Evolutionary conservation across 2,888 invertebrate species (phyloP), one percentile per base, ranked within the genome.

Genomic region (Ophion obscuratus): DNA sequence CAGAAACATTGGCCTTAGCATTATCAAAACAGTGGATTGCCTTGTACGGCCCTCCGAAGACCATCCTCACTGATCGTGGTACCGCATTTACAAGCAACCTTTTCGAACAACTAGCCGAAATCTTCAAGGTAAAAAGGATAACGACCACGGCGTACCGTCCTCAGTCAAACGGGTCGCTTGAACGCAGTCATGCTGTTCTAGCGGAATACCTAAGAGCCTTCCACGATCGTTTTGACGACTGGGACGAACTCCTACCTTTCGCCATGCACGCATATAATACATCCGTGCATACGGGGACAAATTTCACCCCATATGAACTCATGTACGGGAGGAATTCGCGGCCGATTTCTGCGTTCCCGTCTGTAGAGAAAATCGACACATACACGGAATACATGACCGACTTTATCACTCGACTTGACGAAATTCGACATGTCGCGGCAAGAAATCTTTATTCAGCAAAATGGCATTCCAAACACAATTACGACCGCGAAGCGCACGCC

Each of bases 261-360:
- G 81, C 74, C 0, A 81, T 74, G 81, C 20, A 66, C 1, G 66
- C 74, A 0, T 74, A 81, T 44, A 74, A 81, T 36, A 81, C 81
- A 0, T 59, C 67, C 0, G 20, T 81, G 4, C 74, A 74, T 27
- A 1, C 57, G 14, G 64, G 67, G 57, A 81, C 81, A 6, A 73
- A 67, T 14, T 81, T 74, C 66, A 81, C 40, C 14, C n/a, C n/a
- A n/a, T n/a, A n/a, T n/a, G n/a, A n/a, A n/a, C n/a, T n/a, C n/a
- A n/a, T n/a, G n/a, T n/a, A 47, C 20, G 20, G 53, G 5, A 57
- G 10, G 5, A 27, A 44, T 36, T 17, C 70, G 36, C 70, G 53
- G 24, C 11, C 20, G 27, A 24, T 53, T 1, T 71, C 71, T 27
- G 57, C 14, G 6, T 24, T 47, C 2, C 24, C 62, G 11, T 20